phyloP scores from a whole-genome alignment of 1,140 invertebrate genomes.

The Anadara kagoshimensis region DNA sequence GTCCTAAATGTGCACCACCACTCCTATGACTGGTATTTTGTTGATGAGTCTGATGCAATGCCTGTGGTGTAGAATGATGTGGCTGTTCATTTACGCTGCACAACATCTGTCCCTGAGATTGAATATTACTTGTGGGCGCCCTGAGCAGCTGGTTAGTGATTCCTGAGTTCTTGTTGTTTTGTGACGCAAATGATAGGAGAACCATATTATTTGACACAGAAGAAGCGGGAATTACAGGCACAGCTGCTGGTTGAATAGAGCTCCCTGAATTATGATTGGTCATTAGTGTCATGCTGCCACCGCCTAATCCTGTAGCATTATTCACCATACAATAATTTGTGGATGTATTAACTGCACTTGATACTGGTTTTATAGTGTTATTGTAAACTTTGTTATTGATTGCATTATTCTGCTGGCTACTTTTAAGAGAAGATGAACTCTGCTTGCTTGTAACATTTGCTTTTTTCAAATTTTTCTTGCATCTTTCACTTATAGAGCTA shows the following conservation, averaged over 20 bases:
- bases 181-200: slow-evolving; percentile 30
- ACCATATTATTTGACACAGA: slow-evolving; percentile 39
- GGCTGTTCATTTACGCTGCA: slow-evolving; percentile 14
- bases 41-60: slow-evolving; percentile 17
- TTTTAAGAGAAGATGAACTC: not conserved
- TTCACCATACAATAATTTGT: slow-evolving; percentile 37
- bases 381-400: not conserved
- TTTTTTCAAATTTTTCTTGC: not conserved
- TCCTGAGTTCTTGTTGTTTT: slow-evolving; percentile 21
- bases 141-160: slow-evolving; percentile 20
- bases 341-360: slow-evolving; percentile 4
- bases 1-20: slow-evolving; percentile 11
- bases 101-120: slow-evolving; percentile 29
- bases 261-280: slow-evolving; percentile 29
- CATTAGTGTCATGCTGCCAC: slow-evolving; percentile 33
- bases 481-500: slow-evolving; percentile 20
- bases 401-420: not conserved
- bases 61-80: slow-evolving; percentile 19
- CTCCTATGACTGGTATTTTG: slow-evolving; percentile 9
- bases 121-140: not conserved
- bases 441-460: not conserved
- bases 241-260: slow-evolving; percentile 1
- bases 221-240: slow-evolving; percentile 26
- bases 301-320: slow-evolving; percentile 18
- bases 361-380: slow-evolving; percentile 3